Evolutionary conservation across 2,113 vertebrate species (phyloP).

Genomic region (Lethenteron camtschaticum): DNA sequence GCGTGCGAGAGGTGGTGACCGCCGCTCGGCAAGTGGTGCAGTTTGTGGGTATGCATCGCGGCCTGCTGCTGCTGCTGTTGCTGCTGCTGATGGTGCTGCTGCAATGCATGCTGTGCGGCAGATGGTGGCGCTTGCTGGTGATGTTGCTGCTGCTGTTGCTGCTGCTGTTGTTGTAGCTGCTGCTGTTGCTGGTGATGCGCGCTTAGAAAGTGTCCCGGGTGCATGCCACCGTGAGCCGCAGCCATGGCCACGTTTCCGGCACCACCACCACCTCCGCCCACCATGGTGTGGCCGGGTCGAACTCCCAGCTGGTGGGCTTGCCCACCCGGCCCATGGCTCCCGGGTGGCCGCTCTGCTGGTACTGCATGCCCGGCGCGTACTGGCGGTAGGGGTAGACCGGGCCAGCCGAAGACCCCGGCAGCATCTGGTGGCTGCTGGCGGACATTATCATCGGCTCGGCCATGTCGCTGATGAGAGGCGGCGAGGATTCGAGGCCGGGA

Average conservation of each 20-base stretch:
- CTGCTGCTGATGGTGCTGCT: no score
- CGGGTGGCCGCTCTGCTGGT: slow-evolving; percentile 1
- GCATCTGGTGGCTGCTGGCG: neutral
- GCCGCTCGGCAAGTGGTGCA: no score
- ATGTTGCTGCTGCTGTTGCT: slow-evolving; percentile 2
- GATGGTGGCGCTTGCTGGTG: neutral
- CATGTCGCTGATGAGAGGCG: neutral
- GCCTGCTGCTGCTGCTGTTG: no score
- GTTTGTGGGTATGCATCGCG: no score
- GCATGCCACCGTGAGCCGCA: neutral
- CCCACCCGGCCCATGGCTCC: neutral
- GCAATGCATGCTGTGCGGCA: no score
- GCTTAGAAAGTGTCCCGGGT: no score
- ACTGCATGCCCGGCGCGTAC: slow-evolving; percentile 4
- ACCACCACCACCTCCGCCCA: no score
- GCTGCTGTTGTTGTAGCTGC: neutral
- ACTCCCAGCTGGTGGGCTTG: neutral
- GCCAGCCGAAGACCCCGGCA: neutral
- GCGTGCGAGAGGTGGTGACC: no score
- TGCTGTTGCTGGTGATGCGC: neutral
- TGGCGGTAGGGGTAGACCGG: neutral
- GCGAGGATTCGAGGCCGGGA: neutral
- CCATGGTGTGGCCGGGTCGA: no score
- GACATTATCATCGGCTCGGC: slow-evolving; percentile 4
- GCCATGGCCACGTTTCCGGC: neutral